These are phyloP conservation scores for Mus pahari DNA, from an alignment of 2,113 vertebrate genomes.

Conservation along the genomic window DNA sequence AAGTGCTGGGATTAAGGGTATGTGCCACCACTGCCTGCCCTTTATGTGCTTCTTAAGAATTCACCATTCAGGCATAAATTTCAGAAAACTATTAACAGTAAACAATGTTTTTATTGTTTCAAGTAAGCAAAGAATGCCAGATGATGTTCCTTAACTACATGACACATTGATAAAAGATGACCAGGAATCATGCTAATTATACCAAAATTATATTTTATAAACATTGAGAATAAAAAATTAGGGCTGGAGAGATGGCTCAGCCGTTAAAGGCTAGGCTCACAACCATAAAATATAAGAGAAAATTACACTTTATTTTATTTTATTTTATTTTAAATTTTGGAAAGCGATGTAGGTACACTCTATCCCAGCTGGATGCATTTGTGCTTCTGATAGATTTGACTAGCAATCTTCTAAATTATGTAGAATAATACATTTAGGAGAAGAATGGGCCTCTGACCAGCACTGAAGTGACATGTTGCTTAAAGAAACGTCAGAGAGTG, in stretches of 20 bases:
- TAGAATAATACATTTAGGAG: constrained; percentile 61
- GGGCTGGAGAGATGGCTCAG: too few relatives aligned
- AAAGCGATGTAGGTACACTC: neutral
- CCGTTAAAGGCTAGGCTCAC: too few relatives aligned
- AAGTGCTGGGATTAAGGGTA: too few relatives aligned
- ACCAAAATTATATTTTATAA: neutral
- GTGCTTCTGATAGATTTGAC: neutral
- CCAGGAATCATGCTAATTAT: neutral
- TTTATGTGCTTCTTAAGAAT: constrained; percentile 3
- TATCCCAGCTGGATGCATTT: constrained; percentile 32
- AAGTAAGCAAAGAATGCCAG: neutral
- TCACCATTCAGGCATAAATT: neutral
- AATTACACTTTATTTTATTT: neutral
- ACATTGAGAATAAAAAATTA: neutral
- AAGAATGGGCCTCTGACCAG: constrained; percentile 56
- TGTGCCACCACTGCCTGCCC: too few relatives aligned
- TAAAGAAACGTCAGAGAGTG: constrained; percentile 21
- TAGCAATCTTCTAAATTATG: constrained; percentile 63
- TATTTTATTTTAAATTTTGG: neutral
- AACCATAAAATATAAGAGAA: too few relatives aligned
- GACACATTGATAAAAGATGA: neutral
- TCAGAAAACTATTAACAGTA: constrained; percentile 8
- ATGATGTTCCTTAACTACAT: neutral
- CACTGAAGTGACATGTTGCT: constrained; percentile 38
- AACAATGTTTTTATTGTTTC: neutral